Percentiles rank a stretch among this genome's conserved stretches.
phyloP scores from a whole-genome alignment of 2,797 vertebrate genomes.

The Acanthurus leucopareius region DNA sequence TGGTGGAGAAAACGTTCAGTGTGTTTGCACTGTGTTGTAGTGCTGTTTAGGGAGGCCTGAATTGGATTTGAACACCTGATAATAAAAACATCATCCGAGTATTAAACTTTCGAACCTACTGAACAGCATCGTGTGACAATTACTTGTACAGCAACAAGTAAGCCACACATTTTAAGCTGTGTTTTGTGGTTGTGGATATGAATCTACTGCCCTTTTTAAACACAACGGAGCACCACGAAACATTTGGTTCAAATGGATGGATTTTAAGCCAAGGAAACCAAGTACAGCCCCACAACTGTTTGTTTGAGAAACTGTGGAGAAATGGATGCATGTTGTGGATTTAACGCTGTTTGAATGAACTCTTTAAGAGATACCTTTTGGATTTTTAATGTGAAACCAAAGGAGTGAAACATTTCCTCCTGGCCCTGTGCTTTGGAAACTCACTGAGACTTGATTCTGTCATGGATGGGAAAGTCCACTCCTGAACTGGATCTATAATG shows the following conservation, averaged over 20 bases:
- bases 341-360: slow-evolving; percentile 52
- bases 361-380: slow-evolving; percentile 48
- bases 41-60: slow-evolving; percentile 40
- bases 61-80: slow-evolving; percentile 45
- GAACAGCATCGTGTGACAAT: slow-evolving; percentile 52
- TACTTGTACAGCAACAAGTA: slow-evolving; percentile 33
- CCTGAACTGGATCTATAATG: slow-evolving; percentile 38
- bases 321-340: slow-evolving; percentile 60
- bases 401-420: slow-evolving; percentile 55
- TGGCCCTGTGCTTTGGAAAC: slow-evolving; percentile 39
- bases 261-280: slow-evolving; percentile 72
- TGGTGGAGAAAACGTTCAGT: slow-evolving; percentile 45
- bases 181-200: slow-evolving; percentile 35
- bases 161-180: slow-evolving; percentile 43
- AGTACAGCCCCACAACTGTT: slow-evolving; percentile 36
- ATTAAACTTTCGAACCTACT: slow-evolving; percentile 55
- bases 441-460: slow-evolving; percentile 52
- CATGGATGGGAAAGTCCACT: slow-evolving; percentile 33
- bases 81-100: slow-evolving; percentile 36
- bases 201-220: slow-evolving; percentile 44
- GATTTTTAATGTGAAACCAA: slow-evolving; percentile 69
- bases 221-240: slow-evolving; percentile 30
- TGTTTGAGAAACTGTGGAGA: slow-evolving; percentile 53
- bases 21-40: slow-evolving; percentile 41
- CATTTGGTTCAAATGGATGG: slow-evolving; percentile 55